Percentiles rank a stretch among this genome's conserved stretches.
Conservation (phyloP, 2,113 vertebrate genomes). For the Urocolius indicus region DNA sequence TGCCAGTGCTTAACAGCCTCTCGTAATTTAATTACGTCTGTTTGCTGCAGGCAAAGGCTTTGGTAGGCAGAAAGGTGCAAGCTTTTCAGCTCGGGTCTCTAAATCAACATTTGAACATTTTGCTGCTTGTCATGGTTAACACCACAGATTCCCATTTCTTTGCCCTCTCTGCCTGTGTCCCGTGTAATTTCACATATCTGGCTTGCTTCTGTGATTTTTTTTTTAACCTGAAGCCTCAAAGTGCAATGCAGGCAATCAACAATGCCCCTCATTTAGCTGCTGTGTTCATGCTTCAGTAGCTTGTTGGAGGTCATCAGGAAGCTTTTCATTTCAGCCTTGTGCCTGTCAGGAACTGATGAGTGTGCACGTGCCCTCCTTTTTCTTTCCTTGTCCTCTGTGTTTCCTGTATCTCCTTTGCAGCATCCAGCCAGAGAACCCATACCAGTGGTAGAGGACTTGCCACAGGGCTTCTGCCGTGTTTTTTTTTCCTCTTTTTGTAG, state of each 20-base stretch:
- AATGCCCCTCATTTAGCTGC: slow-evolving; percentile 43
- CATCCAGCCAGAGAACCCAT: neutral
- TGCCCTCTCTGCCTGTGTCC: neutral
- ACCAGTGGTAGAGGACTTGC: neutral
- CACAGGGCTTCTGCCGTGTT: neutral
- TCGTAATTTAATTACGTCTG: neutral
- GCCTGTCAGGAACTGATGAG: neutral
- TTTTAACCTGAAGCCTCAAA: neutral
- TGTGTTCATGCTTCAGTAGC: slow-evolving; percentile 32
- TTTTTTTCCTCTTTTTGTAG: neutral
- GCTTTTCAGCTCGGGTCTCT: neutral
- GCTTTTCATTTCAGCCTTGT: neutral
- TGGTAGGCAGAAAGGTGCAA: neutral
- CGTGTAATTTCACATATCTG: fast-evolving
- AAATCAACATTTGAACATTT: neutral
- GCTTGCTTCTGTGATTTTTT: neutral
- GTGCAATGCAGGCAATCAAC: neutral
- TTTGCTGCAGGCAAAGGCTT: neutral
- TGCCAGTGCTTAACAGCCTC: neutral
- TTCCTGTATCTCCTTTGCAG: neutral
- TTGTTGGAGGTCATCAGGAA: slow-evolving; percentile 31
- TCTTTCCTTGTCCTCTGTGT: neutral
- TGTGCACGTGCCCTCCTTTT: neutral
- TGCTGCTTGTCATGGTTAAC: neutral
- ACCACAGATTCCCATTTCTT: neutral